Conservation (phyloP, 2,888 invertebrate species). For the Elmis aenea region DNA sequence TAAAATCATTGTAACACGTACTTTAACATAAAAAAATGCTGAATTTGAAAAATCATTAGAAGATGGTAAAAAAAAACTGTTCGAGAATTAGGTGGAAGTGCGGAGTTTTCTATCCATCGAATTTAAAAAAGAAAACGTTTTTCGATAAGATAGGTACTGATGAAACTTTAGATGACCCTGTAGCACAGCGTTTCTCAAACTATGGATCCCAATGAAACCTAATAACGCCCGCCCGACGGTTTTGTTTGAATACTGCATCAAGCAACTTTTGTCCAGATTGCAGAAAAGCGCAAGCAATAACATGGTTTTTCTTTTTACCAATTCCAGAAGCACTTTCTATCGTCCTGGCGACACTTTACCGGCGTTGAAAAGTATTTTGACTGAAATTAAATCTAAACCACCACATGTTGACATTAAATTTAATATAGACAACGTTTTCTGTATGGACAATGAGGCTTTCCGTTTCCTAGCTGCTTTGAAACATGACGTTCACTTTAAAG, state of each 20-base stretch:
- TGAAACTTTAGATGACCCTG: conserved; percentile 30
- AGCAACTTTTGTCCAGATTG: conserved; percentile 31
- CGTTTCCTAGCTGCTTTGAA: conserved; percentile 30
- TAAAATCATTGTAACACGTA: no score
- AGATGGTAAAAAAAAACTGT: no score
- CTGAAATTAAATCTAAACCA: conserved; percentile 21
- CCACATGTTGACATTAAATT: conserved; percentile 28
- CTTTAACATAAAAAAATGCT: no score
- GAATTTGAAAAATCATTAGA: no score
- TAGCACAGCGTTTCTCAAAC: conserved; percentile 30
- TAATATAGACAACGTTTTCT: conserved; percentile 30
- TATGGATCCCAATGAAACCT: conserved; percentile 31
- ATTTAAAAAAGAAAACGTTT: conserved; percentile 27
- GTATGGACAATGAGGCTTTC: conserved; percentile 35
- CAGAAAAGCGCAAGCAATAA: conserved; percentile 33
- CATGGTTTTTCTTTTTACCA: conserved; percentile 34
- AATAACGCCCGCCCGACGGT: conserved; percentile 27
- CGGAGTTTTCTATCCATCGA: conserved; percentile 6
- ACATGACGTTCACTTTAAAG: conserved; percentile 14
- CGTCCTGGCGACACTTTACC: conserved; percentile 31
- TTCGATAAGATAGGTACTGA: no score
- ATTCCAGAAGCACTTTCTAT: conserved; percentile 26
- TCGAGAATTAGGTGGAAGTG: no score
- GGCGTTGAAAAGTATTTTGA: no score
- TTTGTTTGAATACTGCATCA: conserved; percentile 31